These are phyloP conservation scores for Schizopygopsis malacanthus DNA, from an alignment of 2,797 vertebrate genomes.

Conservation along the genomic window DNA sequence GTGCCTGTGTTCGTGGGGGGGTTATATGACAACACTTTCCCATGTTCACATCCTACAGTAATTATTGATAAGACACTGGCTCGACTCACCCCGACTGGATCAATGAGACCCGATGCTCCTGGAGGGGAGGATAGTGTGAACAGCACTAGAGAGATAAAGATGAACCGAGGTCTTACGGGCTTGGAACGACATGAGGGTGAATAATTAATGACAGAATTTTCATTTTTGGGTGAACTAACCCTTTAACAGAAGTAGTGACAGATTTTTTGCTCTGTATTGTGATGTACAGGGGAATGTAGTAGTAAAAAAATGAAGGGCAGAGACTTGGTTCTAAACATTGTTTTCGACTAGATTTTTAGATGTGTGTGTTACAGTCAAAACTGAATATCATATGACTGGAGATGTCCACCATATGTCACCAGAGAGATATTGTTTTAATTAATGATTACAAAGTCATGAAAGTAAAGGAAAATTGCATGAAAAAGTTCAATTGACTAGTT, in stretches of 20 bases:
- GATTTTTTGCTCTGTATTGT: neutral
- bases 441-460: neutral
- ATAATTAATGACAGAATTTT: too few species aligned
- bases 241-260: neutral
- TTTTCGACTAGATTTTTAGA: neutral
- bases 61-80: slow-evolving; percentile 42
- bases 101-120: slow-evolving; percentile 14
- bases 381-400: neutral
- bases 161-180: too few species aligned
- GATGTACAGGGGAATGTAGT: neutral
- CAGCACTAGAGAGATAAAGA: neutral
- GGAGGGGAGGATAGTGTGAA: neutral
- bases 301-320: neutral
- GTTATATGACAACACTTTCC: slow-evolving; percentile 51
- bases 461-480: neutral
- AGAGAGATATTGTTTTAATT: neutral
- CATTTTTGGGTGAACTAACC: too few species aligned
- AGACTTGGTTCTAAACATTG: neutral
- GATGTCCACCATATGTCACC: neutral
- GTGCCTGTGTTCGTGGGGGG: slow-evolving; percentile 48
- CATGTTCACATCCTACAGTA: slow-evolving; percentile 49
- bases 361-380: neutral
- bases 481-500: neutral
- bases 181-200: too few species aligned
- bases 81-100: neutral